Base-by-base conservation (phyloP, 2,113 vertebrate genomes). In the Elephantulus edwardii region DNA sequence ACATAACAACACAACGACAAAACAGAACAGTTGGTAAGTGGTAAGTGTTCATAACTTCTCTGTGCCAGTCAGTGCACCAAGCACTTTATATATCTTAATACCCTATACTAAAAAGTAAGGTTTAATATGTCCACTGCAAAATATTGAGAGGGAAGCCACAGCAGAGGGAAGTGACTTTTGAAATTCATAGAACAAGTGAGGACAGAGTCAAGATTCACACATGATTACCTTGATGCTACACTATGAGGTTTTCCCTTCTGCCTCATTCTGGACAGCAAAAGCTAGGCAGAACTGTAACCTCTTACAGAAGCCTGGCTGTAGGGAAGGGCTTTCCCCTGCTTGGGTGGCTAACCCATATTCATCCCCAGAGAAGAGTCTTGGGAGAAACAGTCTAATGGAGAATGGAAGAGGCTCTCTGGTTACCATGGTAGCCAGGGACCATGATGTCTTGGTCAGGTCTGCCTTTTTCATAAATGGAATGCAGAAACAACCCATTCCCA, bases 191-290 rank as follows among this genome's bases (percentile, higher is more conserved):
- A 42, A 46, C n/a, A 44, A 2, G 5, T 42, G 54, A 56, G 28
- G 8, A 3, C 70, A 54, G 20, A 72, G 28, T 8, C 35, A 70
- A 48, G 35, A 58, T 54, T 44, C 26, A 22, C 30, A 75, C 1
- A 0, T 4, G 60, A 44, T 20, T 0, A 0, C 7, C 30, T 14
- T 17, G 28, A 0, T 26, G 72, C 42, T 0, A 26, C 48, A 64
- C 24, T 10, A 6, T 8, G 35, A 22, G 8, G 44, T 9, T 38
- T 60, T 11, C 64, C 6, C 42, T 50, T 24, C 9, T 76, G 50
- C 20, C 54, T 66, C 50, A 0, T 33, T 22, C 7, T 28, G 33
- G 44, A 35, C 8, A 40, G 26, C n/a, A 11, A 30, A 14, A 24
- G 30, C n/a, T 20, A 40, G 35, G 14, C 3, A 50, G 12, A 2